Evolutionary conservation across 2,113 vertebrate species (phyloP), one percentile per base, ranked within the genome.

Genomic region (Urocolius indicus): DNA sequence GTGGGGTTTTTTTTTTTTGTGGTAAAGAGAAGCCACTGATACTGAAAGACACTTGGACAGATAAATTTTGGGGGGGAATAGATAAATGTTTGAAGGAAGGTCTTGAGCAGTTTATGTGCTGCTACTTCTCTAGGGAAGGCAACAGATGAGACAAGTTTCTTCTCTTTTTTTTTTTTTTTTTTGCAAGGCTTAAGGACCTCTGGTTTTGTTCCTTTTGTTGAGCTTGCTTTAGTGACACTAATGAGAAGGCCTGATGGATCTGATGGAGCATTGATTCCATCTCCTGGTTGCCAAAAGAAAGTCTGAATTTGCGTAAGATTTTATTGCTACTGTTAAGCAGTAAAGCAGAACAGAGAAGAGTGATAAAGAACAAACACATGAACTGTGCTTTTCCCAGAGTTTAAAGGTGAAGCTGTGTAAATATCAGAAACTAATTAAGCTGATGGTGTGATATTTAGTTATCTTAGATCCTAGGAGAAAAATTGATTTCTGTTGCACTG

Each of bases 361-460:
- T 90, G 88, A 43, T 14, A 71, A 90, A 95, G 52, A 68, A 94
- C 91, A 97, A 96, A 96, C 51, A 93, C 65, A 87, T 22, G 67
- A 90, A 45, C 45, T 77, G 41, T 87, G 86, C 69, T 96, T 93
- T 83, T 94, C 27, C 63, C 69, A 75, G 93, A 94, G 94, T 95
- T 96, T 96, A 97, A 97, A 97, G 95, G 94, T 97, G 93, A 97
- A 84, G 87, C 89, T 98, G 94, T 94, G 94, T 75, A 97, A 97
- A 96, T 96, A 97, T 95, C 88, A 97, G 96, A 96, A 97, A 96
- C 86, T 97, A 97, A 98, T 98, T 97, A 98, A 97, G 90, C 83
- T 96, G 85, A 94, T 89, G 84, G 72, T 94, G 92, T 97, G 97
- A 96, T 97, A 97, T 97, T 98, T 98, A 95, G 95, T 91, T 96